These are phyloP conservation scores for Axinella damicornis DNA, from an alignment of 37 sponge, comb jelly and placozoan species.

Conservation along the genomic window DNA sequence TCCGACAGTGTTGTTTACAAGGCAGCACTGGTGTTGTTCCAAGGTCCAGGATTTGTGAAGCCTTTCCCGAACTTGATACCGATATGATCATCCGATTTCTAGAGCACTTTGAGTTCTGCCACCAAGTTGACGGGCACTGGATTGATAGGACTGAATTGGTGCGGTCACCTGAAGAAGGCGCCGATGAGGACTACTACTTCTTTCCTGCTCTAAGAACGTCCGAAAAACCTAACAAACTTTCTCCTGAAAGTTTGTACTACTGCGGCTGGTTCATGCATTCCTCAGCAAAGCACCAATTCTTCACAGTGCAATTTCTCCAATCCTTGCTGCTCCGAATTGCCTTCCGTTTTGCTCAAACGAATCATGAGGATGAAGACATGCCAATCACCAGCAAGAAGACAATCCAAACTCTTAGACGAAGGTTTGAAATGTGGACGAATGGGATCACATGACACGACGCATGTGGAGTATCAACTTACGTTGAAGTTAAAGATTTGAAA, in stretches of 20 bases:
- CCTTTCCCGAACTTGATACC: slow-evolving; percentile 4
- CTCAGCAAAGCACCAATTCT: background rate
- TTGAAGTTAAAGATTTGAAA: slow-evolving; percentile 16
- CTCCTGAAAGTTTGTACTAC: background rate
- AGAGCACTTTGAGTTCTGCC: slow-evolving; percentile 27
- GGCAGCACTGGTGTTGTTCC: slow-evolving; percentile 13
- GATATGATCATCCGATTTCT: slow-evolving; percentile 1
- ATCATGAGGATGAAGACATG: background rate
- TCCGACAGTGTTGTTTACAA: background rate
- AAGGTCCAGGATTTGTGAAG: background rate
- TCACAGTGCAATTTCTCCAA: slow-evolving; percentile 23
- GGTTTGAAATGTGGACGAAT: slow-evolving; percentile 13
- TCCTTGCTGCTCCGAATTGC: slow-evolving; percentile 8
- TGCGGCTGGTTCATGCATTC: slow-evolving; percentile 20
- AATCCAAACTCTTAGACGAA: background rate
- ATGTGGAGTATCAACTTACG: background rate
- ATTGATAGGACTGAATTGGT: background rate
- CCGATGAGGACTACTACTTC: slow-evolving; percentile 1
- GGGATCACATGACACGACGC: slow-evolving; percentile 15
- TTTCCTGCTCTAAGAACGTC: slow-evolving; percentile 10
- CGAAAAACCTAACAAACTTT: background rate
- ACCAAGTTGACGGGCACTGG: no score
- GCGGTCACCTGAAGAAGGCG: background rate
- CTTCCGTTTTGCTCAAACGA: slow-evolving; percentile 3
- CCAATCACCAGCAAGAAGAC: background rate